These are phyloP conservation scores for Taphrorychus bicolor DNA, from an alignment of 2,888 invertebrate genomes.

Conservation along the genomic window DNA sequence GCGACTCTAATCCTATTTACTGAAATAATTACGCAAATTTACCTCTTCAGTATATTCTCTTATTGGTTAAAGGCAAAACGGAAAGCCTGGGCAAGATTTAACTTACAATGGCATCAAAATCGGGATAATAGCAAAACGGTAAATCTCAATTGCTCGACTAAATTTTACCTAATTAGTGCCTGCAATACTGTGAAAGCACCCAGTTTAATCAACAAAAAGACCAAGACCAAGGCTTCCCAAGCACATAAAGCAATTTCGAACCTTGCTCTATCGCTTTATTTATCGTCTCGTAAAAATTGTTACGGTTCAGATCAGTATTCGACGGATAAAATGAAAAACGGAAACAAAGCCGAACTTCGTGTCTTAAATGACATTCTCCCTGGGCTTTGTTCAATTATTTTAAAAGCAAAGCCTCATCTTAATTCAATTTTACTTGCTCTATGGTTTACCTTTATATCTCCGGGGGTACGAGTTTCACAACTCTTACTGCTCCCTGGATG, in stretches of 20 bases:
- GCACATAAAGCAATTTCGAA: neutral
- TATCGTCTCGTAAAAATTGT: conserved; percentile 8
- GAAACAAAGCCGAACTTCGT: conserved; percentile 6
- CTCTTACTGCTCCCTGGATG: neutral
- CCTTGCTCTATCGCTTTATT: neutral
- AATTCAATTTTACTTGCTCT: conserved; percentile 54
- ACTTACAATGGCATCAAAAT: neutral
- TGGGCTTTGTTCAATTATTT: conserved; percentile 52
- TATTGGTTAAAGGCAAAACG: neutral
- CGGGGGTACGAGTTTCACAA: conserved; percentile 4
- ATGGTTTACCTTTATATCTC: conserved; percentile 45
- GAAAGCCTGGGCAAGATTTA: neutral
- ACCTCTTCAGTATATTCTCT: neutral
- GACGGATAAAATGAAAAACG: conserved; percentile 4
- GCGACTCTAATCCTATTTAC: no score
- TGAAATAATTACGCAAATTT: neutral
- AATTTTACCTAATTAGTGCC: neutral
- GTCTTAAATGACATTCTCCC: conserved; percentile 6
- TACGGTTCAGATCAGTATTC: conserved; percentile 5
- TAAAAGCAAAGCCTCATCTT: conserved; percentile 54
- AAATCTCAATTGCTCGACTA: neutral
- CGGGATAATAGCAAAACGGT: neutral
- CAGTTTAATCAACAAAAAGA: neutral
- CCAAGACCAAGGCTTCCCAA: neutral
- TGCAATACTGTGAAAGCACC: neutral